A percentile compares a stretch with the other conserved stretches of the same genome.
These are phyloP conservation scores for Drosophila carrolli DNA, from an alignment of 1,140 invertebrate genomes.

Conservation along the genomic window DNA sequence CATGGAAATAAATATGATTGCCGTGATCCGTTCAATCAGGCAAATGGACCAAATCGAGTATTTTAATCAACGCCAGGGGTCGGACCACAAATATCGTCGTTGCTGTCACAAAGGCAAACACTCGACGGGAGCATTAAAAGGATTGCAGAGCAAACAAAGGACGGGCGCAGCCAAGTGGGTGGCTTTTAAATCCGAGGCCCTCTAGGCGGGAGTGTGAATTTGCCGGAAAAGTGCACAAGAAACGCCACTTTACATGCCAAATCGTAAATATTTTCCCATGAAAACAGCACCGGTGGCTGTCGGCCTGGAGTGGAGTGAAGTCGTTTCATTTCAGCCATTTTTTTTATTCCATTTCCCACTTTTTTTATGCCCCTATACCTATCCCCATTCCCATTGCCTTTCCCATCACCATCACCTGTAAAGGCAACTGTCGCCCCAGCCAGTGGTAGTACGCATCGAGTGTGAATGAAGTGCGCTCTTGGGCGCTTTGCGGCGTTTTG, in stretches of 20 bases:
- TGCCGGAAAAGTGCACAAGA: slow-evolving; percentile 76
- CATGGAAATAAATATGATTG: slow-evolving; percentile 66
- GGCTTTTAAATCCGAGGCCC: slow-evolving; percentile 61
- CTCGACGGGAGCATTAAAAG: slow-evolving; percentile 71
- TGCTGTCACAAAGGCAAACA: slow-evolving; percentile 33
- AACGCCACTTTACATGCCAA: slow-evolving; percentile 79
- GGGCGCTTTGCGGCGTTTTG: slow-evolving; percentile 74
- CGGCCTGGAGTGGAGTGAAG: slow-evolving; percentile 34
- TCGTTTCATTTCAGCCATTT: slow-evolving; percentile 28
- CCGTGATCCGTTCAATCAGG: slow-evolving; percentile 57
- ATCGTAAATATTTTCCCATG: slow-evolving; percentile 82
- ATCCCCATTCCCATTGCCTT: slow-evolving; percentile 2
- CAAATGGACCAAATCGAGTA: slow-evolving; percentile 49
- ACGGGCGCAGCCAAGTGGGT: slow-evolving; percentile 12
- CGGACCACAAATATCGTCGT: slow-evolving; percentile 16
- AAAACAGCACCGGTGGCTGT: slow-evolving; percentile 53
- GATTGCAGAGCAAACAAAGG: slow-evolving; percentile 65
- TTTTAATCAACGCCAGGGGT: slow-evolving; percentile 40
- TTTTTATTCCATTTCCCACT: slow-evolving; percentile 15
- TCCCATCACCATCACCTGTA: slow-evolving; percentile 5
- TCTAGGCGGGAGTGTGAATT: slow-evolving; percentile 44
- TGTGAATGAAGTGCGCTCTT: slow-evolving; percentile 81
- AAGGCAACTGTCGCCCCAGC: slow-evolving; percentile 44
- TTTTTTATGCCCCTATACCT: too few species aligned
- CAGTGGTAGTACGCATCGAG: slow-evolving; percentile 67